phyloP scores from a whole-genome alignment of 2,797 vertebrate species.

The Hypotaenidia okinawae region DNA sequence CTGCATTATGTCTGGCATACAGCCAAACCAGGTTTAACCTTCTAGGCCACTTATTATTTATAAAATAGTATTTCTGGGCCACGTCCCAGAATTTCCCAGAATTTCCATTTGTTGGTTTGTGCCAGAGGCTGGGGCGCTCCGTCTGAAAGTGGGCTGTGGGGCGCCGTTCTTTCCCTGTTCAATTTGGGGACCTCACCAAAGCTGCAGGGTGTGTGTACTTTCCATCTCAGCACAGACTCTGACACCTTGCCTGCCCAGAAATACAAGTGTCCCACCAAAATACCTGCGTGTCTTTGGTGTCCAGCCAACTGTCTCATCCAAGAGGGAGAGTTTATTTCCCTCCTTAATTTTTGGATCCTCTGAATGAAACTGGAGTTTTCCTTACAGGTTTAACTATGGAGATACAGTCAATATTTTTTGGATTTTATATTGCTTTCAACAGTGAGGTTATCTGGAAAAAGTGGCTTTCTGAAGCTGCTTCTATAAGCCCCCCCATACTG shows the following conservation, averaged over 20 bases:
- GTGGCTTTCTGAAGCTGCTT: not conserved
- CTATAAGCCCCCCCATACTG: not conserved
- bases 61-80: not conserved
- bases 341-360: not conserved
- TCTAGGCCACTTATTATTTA: not conserved
- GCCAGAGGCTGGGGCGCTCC: not conserved
- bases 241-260: not conserved
- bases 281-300: not conserved
- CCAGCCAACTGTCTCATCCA: not conserved
- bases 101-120: not conserved
- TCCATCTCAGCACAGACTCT: not conserved
- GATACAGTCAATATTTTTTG: not conserved
- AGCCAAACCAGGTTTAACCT: not conserved
- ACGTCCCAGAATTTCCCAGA: not conserved
- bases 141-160: not conserved
- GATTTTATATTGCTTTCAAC: not conserved
- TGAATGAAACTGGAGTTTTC: not conserved
- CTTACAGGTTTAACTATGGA: not conserved
- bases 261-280: not conserved
- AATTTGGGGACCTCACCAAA: not conserved
- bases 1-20: not conserved
- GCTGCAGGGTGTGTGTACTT: not conserved
- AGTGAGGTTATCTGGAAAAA: not conserved
- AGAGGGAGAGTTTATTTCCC: not conserved
- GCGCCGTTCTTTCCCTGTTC: fast-evolving